phyloP scores from a whole-genome alignment of 2,797 vertebrate species.

The Xiphophorus birchmanni region DNA sequence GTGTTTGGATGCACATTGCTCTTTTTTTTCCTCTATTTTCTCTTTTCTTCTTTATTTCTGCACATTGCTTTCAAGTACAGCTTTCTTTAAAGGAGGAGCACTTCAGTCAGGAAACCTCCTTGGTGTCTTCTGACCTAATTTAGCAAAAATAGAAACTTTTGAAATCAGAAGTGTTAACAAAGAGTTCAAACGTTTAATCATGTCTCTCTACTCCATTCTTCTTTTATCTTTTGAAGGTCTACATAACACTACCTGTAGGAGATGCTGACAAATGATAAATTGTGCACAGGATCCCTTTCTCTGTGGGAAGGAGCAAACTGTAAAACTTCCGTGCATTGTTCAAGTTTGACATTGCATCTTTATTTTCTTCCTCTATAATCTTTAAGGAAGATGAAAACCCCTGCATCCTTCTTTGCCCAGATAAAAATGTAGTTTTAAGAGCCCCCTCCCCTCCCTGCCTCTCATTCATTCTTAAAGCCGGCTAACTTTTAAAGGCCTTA shows the following conservation, averaged over 20 bases:
- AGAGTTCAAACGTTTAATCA: constrained; percentile 47
- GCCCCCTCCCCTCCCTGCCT: neutral
- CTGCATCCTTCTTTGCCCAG: constrained; percentile 6
- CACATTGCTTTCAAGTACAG: constrained; percentile 62
- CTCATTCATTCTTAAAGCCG: constrained; percentile 78
- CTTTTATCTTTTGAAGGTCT: constrained; percentile 44
- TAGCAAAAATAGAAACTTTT: constrained; percentile 56
- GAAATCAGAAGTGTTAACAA: constrained; percentile 67
- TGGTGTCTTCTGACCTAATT: constrained; percentile 68
- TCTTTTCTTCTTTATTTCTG: constrained; percentile 38
- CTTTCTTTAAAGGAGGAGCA: constrained; percentile 31
- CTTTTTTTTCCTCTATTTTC: constrained; percentile 20
- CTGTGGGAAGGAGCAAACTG: neutral
- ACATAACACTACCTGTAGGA: constrained; percentile 18
- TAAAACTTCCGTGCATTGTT: constrained; percentile 12
- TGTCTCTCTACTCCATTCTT: constrained; percentile 38
- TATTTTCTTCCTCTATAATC: constrained; percentile 5
- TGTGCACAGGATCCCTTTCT: neutral
- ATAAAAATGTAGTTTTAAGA: constrained; percentile 43
- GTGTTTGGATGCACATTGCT: constrained; percentile 33
- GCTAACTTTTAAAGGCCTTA: constrained; percentile 77
- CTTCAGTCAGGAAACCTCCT: constrained; percentile 19
- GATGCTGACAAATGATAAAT: neutral
- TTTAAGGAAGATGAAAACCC: constrained; percentile 23
- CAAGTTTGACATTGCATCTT: constrained; percentile 18